Percentiles rank a stretch among this genome's conserved stretches.
Conservation (phyloP, 1,140 invertebrate genomes). For the Drosophila serrata region DNA sequence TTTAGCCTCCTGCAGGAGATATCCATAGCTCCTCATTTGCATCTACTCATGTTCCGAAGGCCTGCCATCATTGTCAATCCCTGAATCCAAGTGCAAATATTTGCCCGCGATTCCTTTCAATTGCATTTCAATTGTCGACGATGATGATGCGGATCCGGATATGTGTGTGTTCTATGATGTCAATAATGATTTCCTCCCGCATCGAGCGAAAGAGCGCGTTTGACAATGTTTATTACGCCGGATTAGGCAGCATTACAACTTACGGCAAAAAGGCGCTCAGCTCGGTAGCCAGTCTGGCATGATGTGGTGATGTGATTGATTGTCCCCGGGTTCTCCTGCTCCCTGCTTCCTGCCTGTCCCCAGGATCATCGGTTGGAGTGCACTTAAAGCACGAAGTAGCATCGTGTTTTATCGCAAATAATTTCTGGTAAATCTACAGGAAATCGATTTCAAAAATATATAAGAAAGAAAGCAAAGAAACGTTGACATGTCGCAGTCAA, state of each 20-base stretch:
- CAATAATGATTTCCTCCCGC: conserved; percentile 62
- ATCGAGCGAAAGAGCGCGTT: conserved; percentile 52
- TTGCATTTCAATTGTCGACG: conserved; percentile 76
- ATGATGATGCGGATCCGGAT: conserved; percentile 34
- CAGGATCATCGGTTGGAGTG: conserved; percentile 56
- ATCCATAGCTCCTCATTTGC: conserved; percentile 22
- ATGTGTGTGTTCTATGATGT: conserved; percentile 23
- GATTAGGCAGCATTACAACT: conserved; percentile 82
- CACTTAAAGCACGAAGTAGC: conserved; percentile 72
- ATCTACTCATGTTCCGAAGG: conserved; percentile 24
- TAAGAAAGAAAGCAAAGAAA: conserved; percentile 8
- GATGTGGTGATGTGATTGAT: conserved; percentile 72
- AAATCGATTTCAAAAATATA: conserved; percentile 64
- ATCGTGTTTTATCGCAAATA: conserved; percentile 80
- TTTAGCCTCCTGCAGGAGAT: background rate
- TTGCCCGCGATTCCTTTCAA: conserved; percentile 77
- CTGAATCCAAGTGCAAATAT: conserved; percentile 73
- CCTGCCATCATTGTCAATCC: conserved; percentile 52
- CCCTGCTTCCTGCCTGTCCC: background rate
- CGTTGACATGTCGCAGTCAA: conserved; percentile 55
- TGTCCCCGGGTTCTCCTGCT: conserved; percentile 12
- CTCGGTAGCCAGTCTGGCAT: conserved; percentile 48
- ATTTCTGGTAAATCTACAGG: conserved; percentile 74
- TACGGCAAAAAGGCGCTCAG: conserved; percentile 26
- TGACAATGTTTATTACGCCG: conserved; percentile 81